Percentiles rank a stretch among this genome's conserved stretches.
phyloP scores from a whole-genome alignment of 2,888 invertebrate genomes.

The Lordiphosa andalusiaca region DNA sequence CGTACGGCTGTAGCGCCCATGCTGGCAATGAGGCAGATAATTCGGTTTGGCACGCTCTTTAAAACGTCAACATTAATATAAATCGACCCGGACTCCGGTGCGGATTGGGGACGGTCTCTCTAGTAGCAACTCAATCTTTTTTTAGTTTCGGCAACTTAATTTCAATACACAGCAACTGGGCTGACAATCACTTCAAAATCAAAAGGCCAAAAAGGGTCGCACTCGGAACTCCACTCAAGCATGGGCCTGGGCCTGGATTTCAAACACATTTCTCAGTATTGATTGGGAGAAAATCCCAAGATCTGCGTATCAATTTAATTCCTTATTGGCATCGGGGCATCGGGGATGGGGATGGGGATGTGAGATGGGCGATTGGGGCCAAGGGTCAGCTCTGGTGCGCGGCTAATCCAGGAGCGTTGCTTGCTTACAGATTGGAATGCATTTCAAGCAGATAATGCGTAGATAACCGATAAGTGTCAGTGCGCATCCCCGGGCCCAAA shows the following conservation, averaged over 20 bases:
- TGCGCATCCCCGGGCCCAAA: too few relatives aligned
- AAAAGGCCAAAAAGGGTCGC: conserved; percentile 28
- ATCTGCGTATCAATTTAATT: conserved; percentile 56
- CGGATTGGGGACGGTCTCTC: not conserved
- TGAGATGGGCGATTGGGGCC: conserved; percentile 1
- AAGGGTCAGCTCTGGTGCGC: conserved; percentile 12
- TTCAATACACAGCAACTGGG: conserved; percentile 5
- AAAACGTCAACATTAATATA: conserved; percentile 21
- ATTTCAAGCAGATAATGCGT: conserved; percentile 5
- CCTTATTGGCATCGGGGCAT: conserved; percentile 31
- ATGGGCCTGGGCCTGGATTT: conserved; percentile 49
- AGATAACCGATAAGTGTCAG: conserved; percentile 2
- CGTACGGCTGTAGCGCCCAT: not conserved
- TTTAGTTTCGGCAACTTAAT: conserved; percentile 10
- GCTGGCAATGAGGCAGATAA: conserved; percentile 24
- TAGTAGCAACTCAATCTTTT: conserved; percentile 8
- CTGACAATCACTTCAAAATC: conserved; percentile 22
- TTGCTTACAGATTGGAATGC: conserved; percentile 4
- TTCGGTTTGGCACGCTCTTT: conserved; percentile 26
- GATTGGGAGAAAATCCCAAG: conserved; percentile 46
- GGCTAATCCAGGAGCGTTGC: conserved; percentile 22
- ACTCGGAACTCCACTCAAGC: conserved; percentile 33
- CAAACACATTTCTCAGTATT: conserved; percentile 53
- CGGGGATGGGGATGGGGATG: too few relatives aligned
- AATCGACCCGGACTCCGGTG: conserved; percentile 13